Percentiles rank a stretch among this genome's conserved stretches.
Evolutionary conservation across 2,888 invertebrate genomes (phyloP).

Genomic region (Diaperis boleti): DNA sequence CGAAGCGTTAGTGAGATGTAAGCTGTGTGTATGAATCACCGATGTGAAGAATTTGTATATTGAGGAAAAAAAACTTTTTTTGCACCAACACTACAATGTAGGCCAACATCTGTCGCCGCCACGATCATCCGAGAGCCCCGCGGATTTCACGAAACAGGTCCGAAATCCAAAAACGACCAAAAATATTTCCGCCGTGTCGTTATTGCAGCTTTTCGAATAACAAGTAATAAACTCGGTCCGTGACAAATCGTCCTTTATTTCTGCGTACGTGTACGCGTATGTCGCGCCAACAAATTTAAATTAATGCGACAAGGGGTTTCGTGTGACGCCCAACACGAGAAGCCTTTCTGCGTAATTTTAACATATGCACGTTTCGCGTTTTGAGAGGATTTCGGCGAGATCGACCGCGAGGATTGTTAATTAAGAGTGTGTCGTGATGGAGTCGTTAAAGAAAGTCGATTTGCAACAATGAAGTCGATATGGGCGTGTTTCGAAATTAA

Average conservation of each 20-base stretch:
- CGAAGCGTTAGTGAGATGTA: too few species aligned
- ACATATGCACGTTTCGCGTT: conserved; percentile 42
- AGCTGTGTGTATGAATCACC: too few species aligned
- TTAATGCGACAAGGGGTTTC: conserved; percentile 44
- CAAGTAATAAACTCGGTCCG: not conserved
- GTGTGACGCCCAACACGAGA: conserved; percentile 45
- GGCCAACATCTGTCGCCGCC: too few species aligned
- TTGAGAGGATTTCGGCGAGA: not conserved
- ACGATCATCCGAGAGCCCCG: too few species aligned
- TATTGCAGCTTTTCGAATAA: too few species aligned
- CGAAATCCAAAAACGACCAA: too few species aligned
- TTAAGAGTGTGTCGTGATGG: conserved; percentile 15
- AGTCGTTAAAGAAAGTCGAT: conserved; percentile 27
- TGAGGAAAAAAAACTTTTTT: too few species aligned
- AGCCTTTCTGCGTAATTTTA: conserved; percentile 48
- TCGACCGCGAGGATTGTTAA: conserved; percentile 17
- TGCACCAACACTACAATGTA: too few species aligned
- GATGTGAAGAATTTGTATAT: too few species aligned
- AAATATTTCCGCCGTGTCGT: too few species aligned
- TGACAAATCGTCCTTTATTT: conserved; percentile 11
- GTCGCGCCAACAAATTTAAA: conserved; percentile 42
- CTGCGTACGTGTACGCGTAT: conserved; percentile 32
- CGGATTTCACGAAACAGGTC: too few species aligned
- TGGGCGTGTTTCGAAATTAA: conserved; percentile 31
- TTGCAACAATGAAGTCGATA: conserved; percentile 18